These are phyloP conservation scores for Rhynchonema sp. DNA, from an alignment of 2,888 invertebrate genomes.

Conservation along the genomic window DNA sequence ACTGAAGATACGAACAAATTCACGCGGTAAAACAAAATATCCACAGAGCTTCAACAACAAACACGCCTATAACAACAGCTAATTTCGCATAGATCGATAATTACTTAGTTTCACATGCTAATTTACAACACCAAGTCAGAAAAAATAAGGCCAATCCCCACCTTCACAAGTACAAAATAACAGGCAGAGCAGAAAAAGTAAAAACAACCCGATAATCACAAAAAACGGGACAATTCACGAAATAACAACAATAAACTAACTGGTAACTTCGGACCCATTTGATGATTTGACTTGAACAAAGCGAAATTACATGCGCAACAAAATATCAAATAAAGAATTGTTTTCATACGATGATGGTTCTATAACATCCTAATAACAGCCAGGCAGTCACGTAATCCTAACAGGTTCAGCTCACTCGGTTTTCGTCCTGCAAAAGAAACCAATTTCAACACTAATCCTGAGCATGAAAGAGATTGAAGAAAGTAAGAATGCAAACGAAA, in stretches of 20 bases:
- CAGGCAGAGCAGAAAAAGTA: background rate
- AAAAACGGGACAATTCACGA: background rate
- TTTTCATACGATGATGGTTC: too few species aligned
- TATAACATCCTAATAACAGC: background rate
- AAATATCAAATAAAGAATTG: too few species aligned
- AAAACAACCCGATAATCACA: background rate
- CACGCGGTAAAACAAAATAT: too few species aligned
- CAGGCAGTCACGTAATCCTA: too few species aligned
- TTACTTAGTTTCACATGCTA: background rate
- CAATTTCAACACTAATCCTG: background rate
- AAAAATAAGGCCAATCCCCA: too few species aligned
- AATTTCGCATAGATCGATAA: background rate
- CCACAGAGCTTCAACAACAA: background rate
- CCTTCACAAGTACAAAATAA: background rate
- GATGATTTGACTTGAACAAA: too few species aligned
- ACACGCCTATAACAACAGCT: background rate
- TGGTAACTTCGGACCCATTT: too few species aligned
- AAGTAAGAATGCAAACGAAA: background rate
- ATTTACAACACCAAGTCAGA: too few species aligned
- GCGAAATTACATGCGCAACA: too few species aligned
- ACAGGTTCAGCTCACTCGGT: slow-evolving; percentile 3
- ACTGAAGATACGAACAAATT: too few species aligned
- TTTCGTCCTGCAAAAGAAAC: background rate
- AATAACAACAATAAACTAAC: background rate
- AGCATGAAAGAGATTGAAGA: too few species aligned